Percentiles rank a stretch among this genome's conserved stretches.
phyloP scores from a whole-genome alignment of 2,113 vertebrate species.

The Chaetodon auriga region DNA sequence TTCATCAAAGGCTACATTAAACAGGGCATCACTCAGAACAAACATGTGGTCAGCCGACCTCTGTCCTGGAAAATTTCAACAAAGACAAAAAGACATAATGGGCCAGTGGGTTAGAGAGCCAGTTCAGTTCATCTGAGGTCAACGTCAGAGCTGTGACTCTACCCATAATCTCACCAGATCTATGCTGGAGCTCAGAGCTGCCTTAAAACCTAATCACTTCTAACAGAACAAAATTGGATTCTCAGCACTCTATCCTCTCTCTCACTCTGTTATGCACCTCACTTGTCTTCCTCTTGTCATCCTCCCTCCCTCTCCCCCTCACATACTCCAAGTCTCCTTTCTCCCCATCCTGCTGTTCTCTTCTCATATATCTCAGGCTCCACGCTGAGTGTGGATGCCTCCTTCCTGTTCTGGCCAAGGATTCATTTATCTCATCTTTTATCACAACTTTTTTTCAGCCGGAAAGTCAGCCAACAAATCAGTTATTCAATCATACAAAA shows the following conservation, averaged over 20 bases:
- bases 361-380: background rate
- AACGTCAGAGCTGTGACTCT: conserved; percentile 47
- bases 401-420: background rate
- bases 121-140: conserved; percentile 44
- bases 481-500: conserved; percentile 20
- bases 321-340: background rate
- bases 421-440: conserved; percentile 14
- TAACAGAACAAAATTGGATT: conserved; percentile 53
- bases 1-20: background rate
- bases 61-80: background rate
- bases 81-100: conserved; percentile 4
- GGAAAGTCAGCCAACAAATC: conserved; percentile 19
- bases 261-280: conserved; percentile 30
- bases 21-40: conserved; percentile 4
- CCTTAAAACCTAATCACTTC: conserved; percentile 55
- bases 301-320: conserved; percentile 8
- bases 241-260: conserved; percentile 20
- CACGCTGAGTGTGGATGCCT: conserved; percentile 9
- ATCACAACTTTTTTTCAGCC: conserved; percentile 11
- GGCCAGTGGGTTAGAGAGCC: conserved; percentile 28
- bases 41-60: conserved; percentile 21
- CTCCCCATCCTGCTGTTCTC: background rate
- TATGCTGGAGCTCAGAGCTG: conserved; percentile 7
- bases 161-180: conserved; percentile 42
- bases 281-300: conserved; percentile 26